A percentile compares a stretch with the other conserved stretches of the same genome.
phyloP scores from a whole-genome alignment of 2,113 vertebrate species.

The Clarias macrocephalus region DNA sequence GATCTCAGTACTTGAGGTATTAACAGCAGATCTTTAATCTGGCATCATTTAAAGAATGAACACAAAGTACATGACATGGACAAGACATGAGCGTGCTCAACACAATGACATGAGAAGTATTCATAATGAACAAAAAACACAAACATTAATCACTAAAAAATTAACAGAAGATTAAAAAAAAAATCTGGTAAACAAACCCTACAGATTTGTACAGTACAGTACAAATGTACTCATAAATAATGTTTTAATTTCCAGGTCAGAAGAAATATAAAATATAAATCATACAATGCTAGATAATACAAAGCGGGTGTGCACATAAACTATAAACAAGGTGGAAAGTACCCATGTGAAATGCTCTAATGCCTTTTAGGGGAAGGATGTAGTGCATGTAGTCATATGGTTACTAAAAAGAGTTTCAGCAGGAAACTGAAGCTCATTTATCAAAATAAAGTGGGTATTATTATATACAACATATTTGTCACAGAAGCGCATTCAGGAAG shows the following conservation, averaged over 20 bases:
- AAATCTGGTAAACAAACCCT: not conserved
- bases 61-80: not conserved
- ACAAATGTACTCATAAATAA: not conserved
- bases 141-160: not conserved
- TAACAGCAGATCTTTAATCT: not conserved
- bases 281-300: not conserved
- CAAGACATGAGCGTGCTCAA: not conserved
- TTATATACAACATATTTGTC: not conserved
- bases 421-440: not conserved
- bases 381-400: not conserved
- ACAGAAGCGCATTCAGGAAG: too few species aligned
- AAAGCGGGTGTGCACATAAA: not conserved
- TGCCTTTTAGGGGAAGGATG: conserved; percentile 20
- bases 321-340: conserved; percentile 18
- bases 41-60: not conserved
- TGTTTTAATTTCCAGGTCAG: not conserved
- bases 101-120: not conserved
- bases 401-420: not conserved
- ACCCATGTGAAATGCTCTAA: conserved; percentile 25
- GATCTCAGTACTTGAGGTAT: not conserved
- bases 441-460: not conserved
- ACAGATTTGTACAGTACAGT: too few species aligned
- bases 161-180: not conserved
- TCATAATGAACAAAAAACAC: not conserved
- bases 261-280: not conserved